Evolutionary conservation across 2,888 invertebrate genomes (phyloP), one percentile per base, ranked within the genome.

Genomic region (Eremobia ochroleuca): DNA sequence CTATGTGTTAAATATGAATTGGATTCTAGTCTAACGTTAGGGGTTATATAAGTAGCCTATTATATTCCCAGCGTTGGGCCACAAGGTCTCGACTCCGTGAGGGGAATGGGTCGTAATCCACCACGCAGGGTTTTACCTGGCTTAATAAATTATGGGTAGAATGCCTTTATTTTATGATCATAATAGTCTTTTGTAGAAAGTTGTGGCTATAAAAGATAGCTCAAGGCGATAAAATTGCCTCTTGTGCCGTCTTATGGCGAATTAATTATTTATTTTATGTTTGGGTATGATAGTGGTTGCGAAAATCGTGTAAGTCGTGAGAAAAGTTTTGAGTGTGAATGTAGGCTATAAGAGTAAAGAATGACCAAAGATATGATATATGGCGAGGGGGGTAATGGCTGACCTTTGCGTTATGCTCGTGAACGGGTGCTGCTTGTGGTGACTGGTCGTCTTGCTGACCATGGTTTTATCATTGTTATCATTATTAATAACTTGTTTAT

Each of bases 1-100:
- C 55, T 67, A 15, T 43, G 64, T 40, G 69, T 83, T 68, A 78
- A 81, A 75, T 86, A 83, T 86, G 81, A 79, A 84, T 76, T 86
- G 61, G 72, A 59, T 75, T 46, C n/a, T n/a, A 58, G 66, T 28
- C 28, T 64, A 43, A 28, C 40, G 66, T 62, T 40, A 40, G n/a
- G 49, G 52, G 43, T 49, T 62, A 9, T 68, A 18, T 25, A 52
- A 52, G 52, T 11, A 25, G 9, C 3, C 25, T 25, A 9, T 52
- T 9, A 25, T 52, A 4, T 52, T 21, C 52, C 25, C 9, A 25
- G 25, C 11, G 4, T 4, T 52, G 52, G 52, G 11, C 9, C 9
- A 11, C 25, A 52, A 9, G 25, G 9, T 52, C 9, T 25, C 25
- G 25, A 4, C 25, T 9, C 25, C 25, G 25, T 52, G 25, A 8